Base-by-base conservation (phyloP, 2,888 invertebrate species). In the Drosophila mulleri region DNA sequence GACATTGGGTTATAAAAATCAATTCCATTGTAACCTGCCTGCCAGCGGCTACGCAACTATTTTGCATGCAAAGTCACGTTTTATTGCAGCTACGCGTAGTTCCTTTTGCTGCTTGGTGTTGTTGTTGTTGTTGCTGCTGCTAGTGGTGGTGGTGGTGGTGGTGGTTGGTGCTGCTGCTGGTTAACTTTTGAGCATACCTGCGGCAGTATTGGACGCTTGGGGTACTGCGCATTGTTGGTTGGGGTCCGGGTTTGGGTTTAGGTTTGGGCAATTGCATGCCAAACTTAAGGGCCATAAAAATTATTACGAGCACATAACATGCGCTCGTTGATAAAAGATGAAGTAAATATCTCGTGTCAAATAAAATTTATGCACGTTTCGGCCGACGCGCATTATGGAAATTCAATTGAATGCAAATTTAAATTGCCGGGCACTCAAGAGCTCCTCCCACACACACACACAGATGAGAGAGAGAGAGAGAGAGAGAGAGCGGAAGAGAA, bases 51-150 rank as follows among this genome's bases (percentile, higher is more conserved):
- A 81, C 83, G 79, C 82, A 86, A 85, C 85, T 87, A 78, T 83
- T 88, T 88, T 82, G 83, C 83, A 91, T 91, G 91, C 91, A 84
- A 80, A 91, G 91, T 91, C 90, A 90, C 90, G 91, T 90, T 91
- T 91, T 87, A 89, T 90, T 90, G 82, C 84, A 85, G 89, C 79
- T 77, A 81, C 81, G 82, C 73, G 82, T 54, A 54, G 54, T 54
- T n/a, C 41, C 39, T 29, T 45, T 18, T 54, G 53, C 48, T 77
- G 48, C 23, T 16, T 47, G 56, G 42, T 64, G 67, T 54, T 67
- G 39, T 45, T 52, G 42, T 14, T 50, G 44, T 42, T 64, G 67
- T 47, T 67, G 39, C 37, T 52, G 37, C 11, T 50, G 44, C 37
- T 75, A 53, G 9, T 75, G 58, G 4, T 35, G 35, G 7, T 32